Base-by-base conservation (phyloP, 2,113 vertebrate genomes). In the Sapayoa aenigma region DNA sequence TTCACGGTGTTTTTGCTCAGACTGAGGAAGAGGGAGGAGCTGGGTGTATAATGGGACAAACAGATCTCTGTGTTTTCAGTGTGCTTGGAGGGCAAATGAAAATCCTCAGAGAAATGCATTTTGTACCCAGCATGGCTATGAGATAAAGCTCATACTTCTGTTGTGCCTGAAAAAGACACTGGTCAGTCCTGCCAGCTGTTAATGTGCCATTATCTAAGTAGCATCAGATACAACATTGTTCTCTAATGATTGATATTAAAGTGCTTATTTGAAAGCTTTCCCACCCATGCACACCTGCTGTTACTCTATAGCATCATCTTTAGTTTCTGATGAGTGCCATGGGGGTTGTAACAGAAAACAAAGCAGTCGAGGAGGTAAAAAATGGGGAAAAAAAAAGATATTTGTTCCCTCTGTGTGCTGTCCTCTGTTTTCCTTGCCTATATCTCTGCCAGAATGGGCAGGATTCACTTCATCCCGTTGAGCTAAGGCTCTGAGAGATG, bases 171-270 rank as follows among this genome's bases (percentile, higher is more conserved):
- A 84, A 35, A 8, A 90, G 72, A 12, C 41, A 63, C 63, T 6
- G 22, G 5, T 41, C 52, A 67, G 31, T 53, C 41, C 74, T 58
- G 62, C 77, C 65, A 75, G 83, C 84, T 74, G 53, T 42, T 78
- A 66, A 74, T 0, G 4, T 73, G 80, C 67, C 53, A 9, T 62
- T 90, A 84, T 81, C 88, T 42, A 63, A 91, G 39, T 62, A 73
- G 49, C 53, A 87, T 79, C 71, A 82, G 62, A 82, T 56, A 71
- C n/a, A 84, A 46, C 42, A 53, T 66, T 4, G 1, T 76, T 81
- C 72, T 65, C 68, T 90, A 79, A 68, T 67, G 90, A 81, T 79
- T 93, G 79, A 74, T 90, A 82, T 89, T 39, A 82, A 87, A 91
- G 50, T 11, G 20, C 35, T 79, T 93, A 22, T 79, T 87, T 90